Conservation (phyloP, 2,113 vertebrate species). For the Sminthopsis crassicaudata region DNA sequence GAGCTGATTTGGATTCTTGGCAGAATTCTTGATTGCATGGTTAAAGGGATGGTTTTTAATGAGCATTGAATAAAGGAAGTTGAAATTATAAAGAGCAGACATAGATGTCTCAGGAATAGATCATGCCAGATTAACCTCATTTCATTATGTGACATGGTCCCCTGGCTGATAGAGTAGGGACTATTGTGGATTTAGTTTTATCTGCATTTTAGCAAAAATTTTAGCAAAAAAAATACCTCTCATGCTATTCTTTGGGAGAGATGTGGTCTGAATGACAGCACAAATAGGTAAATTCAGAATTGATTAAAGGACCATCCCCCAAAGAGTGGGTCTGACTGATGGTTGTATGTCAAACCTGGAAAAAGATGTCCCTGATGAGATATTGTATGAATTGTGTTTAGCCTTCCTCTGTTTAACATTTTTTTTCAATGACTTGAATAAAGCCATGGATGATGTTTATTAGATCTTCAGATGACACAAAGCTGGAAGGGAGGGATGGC, state of each 20-base stretch:
- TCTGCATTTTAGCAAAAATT: neutral
- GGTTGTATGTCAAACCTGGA: neutral
- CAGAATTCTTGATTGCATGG: neutral
- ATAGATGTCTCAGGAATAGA: neutral
- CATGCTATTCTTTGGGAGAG: neutral
- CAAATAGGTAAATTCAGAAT: neutral
- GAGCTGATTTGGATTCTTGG: neutral
- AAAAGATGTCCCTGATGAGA: neutral
- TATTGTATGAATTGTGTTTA: neutral
- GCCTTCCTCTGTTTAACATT: neutral
- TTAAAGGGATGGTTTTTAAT: neutral
- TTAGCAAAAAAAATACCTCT: neutral
- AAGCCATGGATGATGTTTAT: neutral
- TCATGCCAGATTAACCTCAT: neutral
- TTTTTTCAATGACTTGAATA: neutral
- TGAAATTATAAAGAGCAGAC: neutral
- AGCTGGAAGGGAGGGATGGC: neutral
- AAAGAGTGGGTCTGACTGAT: neutral
- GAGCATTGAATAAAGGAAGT: neutral
- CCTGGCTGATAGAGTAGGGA: neutral
- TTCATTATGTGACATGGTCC: neutral
- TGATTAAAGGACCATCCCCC: neutral
- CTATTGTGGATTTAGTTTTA: neutral
- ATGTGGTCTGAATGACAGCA: neutral
- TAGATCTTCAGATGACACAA: neutral